Evolutionary conservation across 2,113 vertebrate species (phyloP).

Genomic region (Phoenicopterus ruber): DNA sequence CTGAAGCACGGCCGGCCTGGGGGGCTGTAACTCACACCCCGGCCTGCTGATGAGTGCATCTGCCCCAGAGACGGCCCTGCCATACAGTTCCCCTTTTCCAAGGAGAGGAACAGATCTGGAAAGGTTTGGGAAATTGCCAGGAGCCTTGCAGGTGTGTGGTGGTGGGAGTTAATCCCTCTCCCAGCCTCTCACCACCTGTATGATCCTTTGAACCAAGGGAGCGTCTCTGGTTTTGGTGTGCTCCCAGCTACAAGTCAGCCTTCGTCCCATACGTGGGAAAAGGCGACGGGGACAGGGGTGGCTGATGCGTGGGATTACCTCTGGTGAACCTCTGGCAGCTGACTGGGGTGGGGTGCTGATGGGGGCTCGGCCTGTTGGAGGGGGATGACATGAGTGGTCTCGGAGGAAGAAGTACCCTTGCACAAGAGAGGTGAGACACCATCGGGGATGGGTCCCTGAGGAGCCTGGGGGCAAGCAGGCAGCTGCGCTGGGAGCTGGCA

Average conservation of each 20-base stretch:
- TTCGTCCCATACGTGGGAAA: not conserved
- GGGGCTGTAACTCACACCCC: not conserved
- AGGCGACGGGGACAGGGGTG: not conserved
- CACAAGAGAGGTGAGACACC: not conserved
- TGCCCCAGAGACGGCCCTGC: not conserved
- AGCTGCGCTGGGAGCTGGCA: not conserved
- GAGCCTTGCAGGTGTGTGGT: not conserved
- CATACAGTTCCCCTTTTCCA: rapidly evolving
- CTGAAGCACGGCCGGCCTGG: not conserved
- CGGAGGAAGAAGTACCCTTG: not conserved
- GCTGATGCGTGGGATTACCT: not conserved
- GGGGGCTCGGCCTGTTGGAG: not conserved
- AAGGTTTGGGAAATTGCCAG: not conserved
- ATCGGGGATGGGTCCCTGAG: rapidly evolving
- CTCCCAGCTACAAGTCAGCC: not conserved
- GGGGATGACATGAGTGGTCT: not conserved
- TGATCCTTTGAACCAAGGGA: not conserved
- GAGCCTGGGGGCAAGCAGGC: not conserved
- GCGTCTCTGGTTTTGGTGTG: not conserved
- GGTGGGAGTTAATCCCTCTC: not conserved
- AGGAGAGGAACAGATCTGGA: not conserved
- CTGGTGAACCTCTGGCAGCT: not conserved
- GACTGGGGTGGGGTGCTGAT: not conserved
- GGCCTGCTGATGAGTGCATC: rapidly evolving
- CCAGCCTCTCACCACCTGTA: not conserved